Evolutionary conservation across 2,113 vertebrate species (phyloP), one percentile per base, ranked within the genome.

Genomic region (Himantopus leucocephalus): DNA sequence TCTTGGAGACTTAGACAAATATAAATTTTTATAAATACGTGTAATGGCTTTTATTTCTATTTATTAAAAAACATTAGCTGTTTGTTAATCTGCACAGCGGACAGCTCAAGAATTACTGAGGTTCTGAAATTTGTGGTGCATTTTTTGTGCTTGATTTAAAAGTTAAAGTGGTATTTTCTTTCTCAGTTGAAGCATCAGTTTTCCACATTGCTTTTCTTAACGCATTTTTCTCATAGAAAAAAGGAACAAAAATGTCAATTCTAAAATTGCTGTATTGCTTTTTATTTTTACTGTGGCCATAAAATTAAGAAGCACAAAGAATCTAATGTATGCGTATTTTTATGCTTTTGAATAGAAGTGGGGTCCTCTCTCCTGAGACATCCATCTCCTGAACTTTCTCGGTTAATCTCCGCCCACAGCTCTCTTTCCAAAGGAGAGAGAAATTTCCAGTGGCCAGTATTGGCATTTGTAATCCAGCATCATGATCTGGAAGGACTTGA

Each of bases 401-500:
- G 99, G 70, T 98, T 99, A 90, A 99, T 99, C 97, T 99, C 99
- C 62, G 99, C 99, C 85, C 99, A 99, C 76, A 99, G 99, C 97
- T 99, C 99, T 77, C 99, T 99, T 97, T 99, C 99, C 96, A 99
- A 99, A 95, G 99, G 99, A 88, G 99, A 99, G 97, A 98, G 99
- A 95, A 99, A 99, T 98, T 99, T 99, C 98, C 99, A 99, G 94
- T 99, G 99, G 99, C 99, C 99, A 21, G 99, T 99, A 75, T 95
- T 99, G 96, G 99, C 99, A 85, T 99, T 99, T 97, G 99, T 99
- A 70, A 99, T 99, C 96, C 99, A 99, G 92, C 99, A 99, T 96
- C 99, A 99, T 94, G 99, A 99, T 97, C 97, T 99, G 67, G 99
- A 99, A 97, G 99, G 99, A 83, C 98, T 99, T 95, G 99, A 99